These are phyloP conservation scores for Heliangelus exortis DNA, from an alignment of 2,797 vertebrate genomes.

Conservation along the genomic window DNA sequence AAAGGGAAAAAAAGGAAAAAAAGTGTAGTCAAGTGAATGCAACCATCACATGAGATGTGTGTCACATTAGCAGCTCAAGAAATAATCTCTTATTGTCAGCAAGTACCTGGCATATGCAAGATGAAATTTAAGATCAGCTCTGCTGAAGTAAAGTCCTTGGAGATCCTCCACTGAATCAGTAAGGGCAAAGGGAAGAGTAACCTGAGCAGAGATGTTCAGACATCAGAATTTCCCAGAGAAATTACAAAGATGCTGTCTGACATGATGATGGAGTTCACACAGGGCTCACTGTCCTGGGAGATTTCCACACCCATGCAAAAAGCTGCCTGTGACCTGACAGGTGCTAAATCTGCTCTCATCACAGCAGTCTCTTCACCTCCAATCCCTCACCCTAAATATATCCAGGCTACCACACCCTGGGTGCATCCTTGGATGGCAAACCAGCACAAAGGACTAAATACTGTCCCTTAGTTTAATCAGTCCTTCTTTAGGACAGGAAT, in stretches of 20 bases:
- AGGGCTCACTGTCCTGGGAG: constrained; percentile 5
- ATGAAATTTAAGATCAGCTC: constrained; percentile 7
- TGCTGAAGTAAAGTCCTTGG: background rate
- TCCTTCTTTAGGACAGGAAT: background rate
- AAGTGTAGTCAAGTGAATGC: background rate
- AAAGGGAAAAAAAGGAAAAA: background rate
- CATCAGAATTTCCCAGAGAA: background rate
- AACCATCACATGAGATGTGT: background rate
- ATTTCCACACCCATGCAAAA: constrained; percentile 14
- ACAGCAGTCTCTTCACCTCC: background rate
- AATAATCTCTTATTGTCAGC: background rate
- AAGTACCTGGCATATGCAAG: background rate
- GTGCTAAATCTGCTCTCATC: constrained; percentile 39
- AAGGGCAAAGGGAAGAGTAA: constrained; percentile 17
- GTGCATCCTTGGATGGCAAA: background rate
- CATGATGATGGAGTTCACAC: background rate
- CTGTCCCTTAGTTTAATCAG: background rate
- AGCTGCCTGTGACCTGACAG: constrained; percentile 27
- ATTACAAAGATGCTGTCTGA: constrained; percentile 41
- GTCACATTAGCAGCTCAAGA: background rate
- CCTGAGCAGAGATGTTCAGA: background rate
- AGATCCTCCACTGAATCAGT: background rate
- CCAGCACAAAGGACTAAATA: background rate
- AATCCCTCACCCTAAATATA: background rate
- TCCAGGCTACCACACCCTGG: background rate